Conservation (phyloP, 2,797 vertebrate genomes). For the Novumbra hubbsi region DNA sequence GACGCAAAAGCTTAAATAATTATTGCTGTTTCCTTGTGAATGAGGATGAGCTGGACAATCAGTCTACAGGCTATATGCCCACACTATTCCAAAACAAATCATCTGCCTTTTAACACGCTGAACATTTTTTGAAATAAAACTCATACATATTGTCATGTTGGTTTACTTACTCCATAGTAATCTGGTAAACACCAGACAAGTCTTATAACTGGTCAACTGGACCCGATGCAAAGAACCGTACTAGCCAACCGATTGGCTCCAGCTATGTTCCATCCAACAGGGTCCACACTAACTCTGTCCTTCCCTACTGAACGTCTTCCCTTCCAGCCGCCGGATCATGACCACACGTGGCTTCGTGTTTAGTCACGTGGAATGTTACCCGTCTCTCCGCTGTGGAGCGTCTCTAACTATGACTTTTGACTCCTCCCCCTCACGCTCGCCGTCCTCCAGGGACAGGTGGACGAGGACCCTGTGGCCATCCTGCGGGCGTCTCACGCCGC, state of each 20-base stretch:
- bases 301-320: not conserved
- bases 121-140: too few species aligned
- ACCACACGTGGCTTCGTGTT: not conserved
- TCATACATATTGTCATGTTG: too few species aligned
- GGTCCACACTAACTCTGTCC: not conserved
- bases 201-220: not conserved
- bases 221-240: not conserved
- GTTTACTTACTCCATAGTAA: too few species aligned
- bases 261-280: not conserved
- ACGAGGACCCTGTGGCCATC: constrained; percentile 75
- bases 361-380: not conserved
- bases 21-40: too few species aligned
- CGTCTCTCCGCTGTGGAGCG: constrained; percentile 26
- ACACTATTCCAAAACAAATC: too few species aligned
- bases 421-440: constrained; percentile 59
- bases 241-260: not conserved
- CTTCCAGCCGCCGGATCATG: not conserved
- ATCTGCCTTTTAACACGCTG: too few species aligned
- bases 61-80: too few species aligned
- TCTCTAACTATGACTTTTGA: constrained; percentile 67
- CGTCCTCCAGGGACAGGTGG: constrained; percentile 74
- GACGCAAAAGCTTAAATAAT: too few species aligned
- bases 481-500: constrained; percentile 71
- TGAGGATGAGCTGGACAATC: too few species aligned
- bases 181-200: too few species aligned